Evolutionary conservation across 2,797 vertebrate genomes (phyloP).

Genomic region (Anolis apletophallus): DNA sequence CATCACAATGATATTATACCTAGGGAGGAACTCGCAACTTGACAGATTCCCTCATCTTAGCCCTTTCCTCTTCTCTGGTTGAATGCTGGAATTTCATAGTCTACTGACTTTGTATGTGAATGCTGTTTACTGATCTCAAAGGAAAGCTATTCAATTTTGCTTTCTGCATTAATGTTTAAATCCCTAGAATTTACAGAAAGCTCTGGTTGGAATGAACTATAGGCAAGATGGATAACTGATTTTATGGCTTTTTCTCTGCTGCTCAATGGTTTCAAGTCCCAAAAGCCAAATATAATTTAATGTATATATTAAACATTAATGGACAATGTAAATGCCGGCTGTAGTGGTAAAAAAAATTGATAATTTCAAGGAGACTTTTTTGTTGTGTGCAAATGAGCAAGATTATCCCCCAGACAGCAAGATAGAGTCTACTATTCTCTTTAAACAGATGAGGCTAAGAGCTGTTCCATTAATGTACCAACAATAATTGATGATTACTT

Average conservation of each 20-base stretch:
- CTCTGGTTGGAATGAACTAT: conserved; percentile 2
- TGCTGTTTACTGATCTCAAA: neutral
- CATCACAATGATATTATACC: neutral
- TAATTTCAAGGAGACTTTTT: conserved; percentile 26
- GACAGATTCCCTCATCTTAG: neutral
- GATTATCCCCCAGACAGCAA: neutral
- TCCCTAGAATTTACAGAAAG: conserved; percentile 3
- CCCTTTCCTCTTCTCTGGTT: neutral
- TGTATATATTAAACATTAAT: conserved; percentile 47
- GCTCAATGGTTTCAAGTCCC: conserved; percentile 19
- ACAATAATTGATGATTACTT: conserved; percentile 26
- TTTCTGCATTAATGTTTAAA: conserved; percentile 12
- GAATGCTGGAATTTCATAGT: neutral
- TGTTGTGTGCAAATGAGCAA: conserved; percentile 23
- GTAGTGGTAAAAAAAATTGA: conserved; percentile 23
- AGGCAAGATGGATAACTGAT: conserved; percentile 9
- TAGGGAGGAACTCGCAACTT: neutral
- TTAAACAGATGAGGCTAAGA: conserved; percentile 14
- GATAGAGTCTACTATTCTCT: conserved; percentile 13
- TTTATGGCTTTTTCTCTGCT: conserved; percentile 9
- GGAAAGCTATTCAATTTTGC: neutral
- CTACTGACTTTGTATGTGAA: neutral
- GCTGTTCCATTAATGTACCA: conserved; percentile 3
- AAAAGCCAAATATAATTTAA: conserved; percentile 38
- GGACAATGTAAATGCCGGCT: conserved; percentile 9